These are phyloP conservation scores for Tipula confusa DNA, from an alignment of 2,888 invertebrate genomes.

Conservation along the genomic window DNA sequence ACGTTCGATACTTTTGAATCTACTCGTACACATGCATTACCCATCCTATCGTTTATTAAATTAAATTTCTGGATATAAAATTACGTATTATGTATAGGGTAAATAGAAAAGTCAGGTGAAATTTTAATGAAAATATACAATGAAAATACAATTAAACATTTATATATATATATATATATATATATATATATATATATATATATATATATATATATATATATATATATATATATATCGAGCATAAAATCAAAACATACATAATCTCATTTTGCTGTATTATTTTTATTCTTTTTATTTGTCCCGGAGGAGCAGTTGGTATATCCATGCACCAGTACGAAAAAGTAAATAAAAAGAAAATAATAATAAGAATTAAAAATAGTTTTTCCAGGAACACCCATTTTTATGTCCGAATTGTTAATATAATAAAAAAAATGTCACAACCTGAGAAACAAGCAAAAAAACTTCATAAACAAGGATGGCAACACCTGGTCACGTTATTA, in stretches of 20 bases:
- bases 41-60: not conserved
- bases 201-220: no score
- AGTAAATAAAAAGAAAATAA: not conserved
- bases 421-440: not conserved
- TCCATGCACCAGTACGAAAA: not conserved
- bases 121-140: not conserved
- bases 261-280: not conserved
- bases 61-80: not conserved
- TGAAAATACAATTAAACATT: not conserved
- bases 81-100: not conserved
- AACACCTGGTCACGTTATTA: conserved; percentile 25
- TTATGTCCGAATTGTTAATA: not conserved
- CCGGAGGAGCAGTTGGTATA: not conserved
- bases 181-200: no score
- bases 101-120: not conserved
- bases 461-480: not conserved
- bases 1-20: not conserved
- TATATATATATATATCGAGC: not conserved
- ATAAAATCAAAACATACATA: not conserved
- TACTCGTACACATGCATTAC: not conserved
- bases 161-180: no score
- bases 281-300: not conserved
- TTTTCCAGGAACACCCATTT: not conserved
- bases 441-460: not conserved
- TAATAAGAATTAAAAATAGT: not conserved